phyloP scores from a whole-genome alignment of 1,140 invertebrate species.

The Drosophila orosa region DNA sequence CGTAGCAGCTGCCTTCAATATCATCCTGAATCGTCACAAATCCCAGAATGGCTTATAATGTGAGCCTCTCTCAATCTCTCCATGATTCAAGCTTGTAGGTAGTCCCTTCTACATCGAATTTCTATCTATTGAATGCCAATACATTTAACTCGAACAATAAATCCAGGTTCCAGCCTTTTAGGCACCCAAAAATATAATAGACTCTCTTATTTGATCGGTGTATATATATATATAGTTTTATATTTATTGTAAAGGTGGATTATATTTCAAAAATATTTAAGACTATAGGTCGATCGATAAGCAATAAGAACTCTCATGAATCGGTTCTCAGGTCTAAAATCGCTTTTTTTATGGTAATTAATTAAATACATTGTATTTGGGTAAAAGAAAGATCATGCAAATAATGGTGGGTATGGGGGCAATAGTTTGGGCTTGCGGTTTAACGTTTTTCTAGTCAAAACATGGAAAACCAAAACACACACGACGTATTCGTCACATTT shows the following conservation, averaged over 20 bases:
- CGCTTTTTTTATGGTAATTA: slow-evolving; percentile 21
- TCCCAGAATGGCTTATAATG: background rate
- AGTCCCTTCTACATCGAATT: too few species aligned
- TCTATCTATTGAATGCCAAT: too few species aligned
- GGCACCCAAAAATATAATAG: slow-evolving; percentile 2
- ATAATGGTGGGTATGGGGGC: slow-evolving; percentile 12
- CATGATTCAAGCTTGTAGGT: too few species aligned
- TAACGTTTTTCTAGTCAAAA: slow-evolving; percentile 36
- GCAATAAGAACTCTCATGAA: slow-evolving; percentile 18
- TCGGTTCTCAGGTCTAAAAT: slow-evolving; percentile 25
- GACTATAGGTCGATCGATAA: slow-evolving; percentile 37
- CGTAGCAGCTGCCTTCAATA: too few species aligned
- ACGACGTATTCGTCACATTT: slow-evolving; percentile 27
- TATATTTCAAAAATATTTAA: slow-evolving; percentile 51
- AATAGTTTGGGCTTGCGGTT: slow-evolving; percentile 12
- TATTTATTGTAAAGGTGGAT: slow-evolving; percentile 43
- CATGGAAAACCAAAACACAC: slow-evolving; percentile 40
- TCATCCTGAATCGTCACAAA: background rate
- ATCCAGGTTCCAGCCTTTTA: background rate
- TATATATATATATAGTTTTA: slow-evolving; percentile 21
- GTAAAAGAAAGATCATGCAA: slow-evolving; percentile 47
- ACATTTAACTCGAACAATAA: background rate
- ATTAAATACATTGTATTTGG: slow-evolving; percentile 19
- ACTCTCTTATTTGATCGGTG: background rate
- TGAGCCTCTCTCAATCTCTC: background rate